phyloP scores from a whole-genome alignment of 2,797 vertebrate genomes.

The Anguilla megastoma region DNA sequence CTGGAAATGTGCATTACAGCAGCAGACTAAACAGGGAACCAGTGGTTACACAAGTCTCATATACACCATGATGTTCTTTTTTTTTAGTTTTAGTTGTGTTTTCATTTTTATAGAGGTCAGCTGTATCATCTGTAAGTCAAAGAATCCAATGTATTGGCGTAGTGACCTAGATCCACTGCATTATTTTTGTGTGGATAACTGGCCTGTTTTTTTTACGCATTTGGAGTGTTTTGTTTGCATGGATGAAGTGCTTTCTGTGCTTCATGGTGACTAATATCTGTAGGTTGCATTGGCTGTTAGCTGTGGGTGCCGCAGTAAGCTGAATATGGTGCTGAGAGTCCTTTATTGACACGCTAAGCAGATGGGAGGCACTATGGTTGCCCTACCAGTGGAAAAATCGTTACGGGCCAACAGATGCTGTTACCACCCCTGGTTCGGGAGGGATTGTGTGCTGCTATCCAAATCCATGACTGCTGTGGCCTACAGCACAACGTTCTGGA shows the following conservation, averaged over 20 bases:
- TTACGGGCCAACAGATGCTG: slow-evolving; percentile 51
- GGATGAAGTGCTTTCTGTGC: not conserved
- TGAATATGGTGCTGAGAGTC: not conserved
- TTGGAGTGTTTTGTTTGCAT: not conserved
- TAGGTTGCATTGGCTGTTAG: not conserved
- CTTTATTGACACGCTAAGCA: slow-evolving; percentile 29
- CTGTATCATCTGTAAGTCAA: not conserved
- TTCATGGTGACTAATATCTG: not conserved
- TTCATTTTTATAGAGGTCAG: not conserved
- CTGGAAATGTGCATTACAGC: not conserved
- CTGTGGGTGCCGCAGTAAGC: not conserved
- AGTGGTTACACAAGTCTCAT: not conserved
- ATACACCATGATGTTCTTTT: not conserved
- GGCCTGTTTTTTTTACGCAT: not conserved
- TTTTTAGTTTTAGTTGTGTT: not conserved
- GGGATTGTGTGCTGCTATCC: slow-evolving; percentile 46
- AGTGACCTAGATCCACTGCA: not conserved
- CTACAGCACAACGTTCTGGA: slow-evolving; percentile 16
- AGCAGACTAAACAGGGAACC: not conserved
- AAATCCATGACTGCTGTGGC: slow-evolving; percentile 52
- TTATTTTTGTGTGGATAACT: not conserved
- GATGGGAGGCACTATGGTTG: slow-evolving; percentile 49
- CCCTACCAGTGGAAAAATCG: slow-evolving; percentile 68
- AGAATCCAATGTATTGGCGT: not conserved
- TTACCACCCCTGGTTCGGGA: slow-evolving; percentile 49